Base-by-base conservation (phyloP, 2,888 invertebrate species). In the Parnassius orleans region DNA sequence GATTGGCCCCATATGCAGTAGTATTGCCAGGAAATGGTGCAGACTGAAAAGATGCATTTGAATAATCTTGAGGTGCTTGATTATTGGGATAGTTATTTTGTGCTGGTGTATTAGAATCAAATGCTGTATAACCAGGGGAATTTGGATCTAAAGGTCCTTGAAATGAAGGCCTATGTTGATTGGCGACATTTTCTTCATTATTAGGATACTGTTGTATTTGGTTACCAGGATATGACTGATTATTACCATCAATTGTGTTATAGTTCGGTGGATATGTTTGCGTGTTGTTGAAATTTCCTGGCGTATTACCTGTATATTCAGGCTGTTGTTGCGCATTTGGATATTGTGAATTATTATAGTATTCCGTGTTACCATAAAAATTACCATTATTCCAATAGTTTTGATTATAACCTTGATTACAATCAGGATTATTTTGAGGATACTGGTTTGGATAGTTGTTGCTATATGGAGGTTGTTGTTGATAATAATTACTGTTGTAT, bases 391-490 rank as follows among this genome's bases (percentile, higher is more conserved):
- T 82, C 89, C 91, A 90, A 67, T 88, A 90, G 63, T 87, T 90
- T 60, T 88, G 90, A 64, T 85, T 89, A 67, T 86, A 90, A 0
- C 81, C 79, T 69, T 79, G 83, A 57, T 71, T 75, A 60, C 72
- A 70, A 14, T 87, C 86, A 0, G 84, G 68, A 66, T 80, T 79
- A 57, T 79, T 84, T 43, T 77, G 83, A 9, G 89, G 85, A 64
- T 86, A 91, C 63, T 91, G 90, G 65, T 87, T 90, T 1, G 89
- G 86, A 68, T 90, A 92, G 68, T 86, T 89, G 66, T 80, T 86
- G 24, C 78, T 74, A 50, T 83, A 87, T 0, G 84, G 83, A 7
- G 82, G 79, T 59, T 74, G 75, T 42, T 69, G 72, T 57, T 78
- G 85, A 63, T 91, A 92, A 70, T 89, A 91, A 66, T 86, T 87